phyloP scores from a whole-genome alignment of 2,888 invertebrate genomes.

The Acleris emargana region DNA sequence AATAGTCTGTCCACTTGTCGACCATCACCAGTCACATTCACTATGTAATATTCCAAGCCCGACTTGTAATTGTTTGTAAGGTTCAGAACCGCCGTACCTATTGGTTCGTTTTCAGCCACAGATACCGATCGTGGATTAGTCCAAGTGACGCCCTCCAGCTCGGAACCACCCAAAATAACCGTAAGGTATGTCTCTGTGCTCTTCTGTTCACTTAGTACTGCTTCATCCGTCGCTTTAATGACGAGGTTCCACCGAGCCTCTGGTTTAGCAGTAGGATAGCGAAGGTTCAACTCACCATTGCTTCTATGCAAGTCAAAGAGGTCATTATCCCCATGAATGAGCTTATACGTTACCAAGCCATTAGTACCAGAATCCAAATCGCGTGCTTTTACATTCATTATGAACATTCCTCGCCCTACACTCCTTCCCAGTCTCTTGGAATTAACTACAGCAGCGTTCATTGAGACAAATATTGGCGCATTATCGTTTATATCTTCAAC shows the following conservation, averaged over 20 bases:
- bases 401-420: constrained; percentile 84
- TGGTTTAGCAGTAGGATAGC: constrained; percentile 82
- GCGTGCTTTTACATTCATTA: constrained; percentile 91
- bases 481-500: constrained; percentile 98
- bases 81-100: constrained; percentile 92
- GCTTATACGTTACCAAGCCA: constrained; percentile 95
- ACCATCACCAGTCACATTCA: constrained; percentile 90
- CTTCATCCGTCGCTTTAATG: constrained; percentile 95
- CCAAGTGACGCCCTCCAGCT: constrained; percentile 84
- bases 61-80: constrained; percentile 88
- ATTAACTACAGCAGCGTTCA: constrained; percentile 94
- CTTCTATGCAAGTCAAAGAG: constrained; percentile 92
- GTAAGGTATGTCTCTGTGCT: constrained; percentile 94
- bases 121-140: constrained; percentile 88
- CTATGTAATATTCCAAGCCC: constrained; percentile 94
- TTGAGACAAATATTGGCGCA: constrained; percentile 94
- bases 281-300: constrained; percentile 88
- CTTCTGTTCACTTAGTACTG: constrained; percentile 93
- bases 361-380: constrained; percentile 96
- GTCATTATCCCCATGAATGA: constrained; percentile 90
- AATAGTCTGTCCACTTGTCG: constrained; percentile 94
- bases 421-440: constrained; percentile 76
- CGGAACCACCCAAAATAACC: constrained; percentile 87
- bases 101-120: constrained; percentile 94
- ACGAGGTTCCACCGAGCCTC: constrained; percentile 92